phyloP scores from a whole-genome alignment of 2,113 vertebrate species.

The Steatornis caripensis region DNA sequence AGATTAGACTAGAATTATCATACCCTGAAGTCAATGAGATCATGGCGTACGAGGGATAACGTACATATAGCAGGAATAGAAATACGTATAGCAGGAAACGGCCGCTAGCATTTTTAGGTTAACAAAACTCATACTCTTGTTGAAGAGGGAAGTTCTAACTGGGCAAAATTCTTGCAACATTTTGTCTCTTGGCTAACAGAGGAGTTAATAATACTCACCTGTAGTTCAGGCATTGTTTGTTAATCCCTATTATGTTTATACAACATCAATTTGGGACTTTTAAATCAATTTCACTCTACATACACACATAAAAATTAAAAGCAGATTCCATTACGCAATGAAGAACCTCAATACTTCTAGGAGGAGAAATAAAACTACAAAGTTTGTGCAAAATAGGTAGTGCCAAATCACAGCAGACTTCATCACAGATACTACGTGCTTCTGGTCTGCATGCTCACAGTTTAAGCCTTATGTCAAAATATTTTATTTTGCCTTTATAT shows the following conservation, averaged over 20 bases:
- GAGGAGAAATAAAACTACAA: neutral
- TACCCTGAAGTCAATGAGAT: neutral
- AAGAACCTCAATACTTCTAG: neutral
- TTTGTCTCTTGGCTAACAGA: neutral
- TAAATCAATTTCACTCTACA: neutral
- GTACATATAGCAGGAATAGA: too few relatives aligned
- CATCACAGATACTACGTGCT: neutral
- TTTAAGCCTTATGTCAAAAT: neutral
- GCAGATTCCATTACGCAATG: neutral
- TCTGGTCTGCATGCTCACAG: neutral
- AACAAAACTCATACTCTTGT: neutral
- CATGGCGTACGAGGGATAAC: neutral
- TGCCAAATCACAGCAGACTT: neutral
- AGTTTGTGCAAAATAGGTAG: neutral
- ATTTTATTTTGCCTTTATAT: neutral
- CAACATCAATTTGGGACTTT: neutral
- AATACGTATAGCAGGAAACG: too few relatives aligned
- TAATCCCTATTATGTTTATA: neutral
- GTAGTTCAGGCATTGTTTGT: neutral
- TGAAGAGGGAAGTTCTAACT: neutral
- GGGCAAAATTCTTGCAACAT: neutral
- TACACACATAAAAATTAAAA: neutral
- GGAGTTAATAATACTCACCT: neutral
- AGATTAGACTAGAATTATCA: neutral
- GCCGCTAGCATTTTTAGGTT: neutral